phyloP scores from a whole-genome alignment of 2,888 invertebrate species.

The Drosophila macrothrix region DNA sequence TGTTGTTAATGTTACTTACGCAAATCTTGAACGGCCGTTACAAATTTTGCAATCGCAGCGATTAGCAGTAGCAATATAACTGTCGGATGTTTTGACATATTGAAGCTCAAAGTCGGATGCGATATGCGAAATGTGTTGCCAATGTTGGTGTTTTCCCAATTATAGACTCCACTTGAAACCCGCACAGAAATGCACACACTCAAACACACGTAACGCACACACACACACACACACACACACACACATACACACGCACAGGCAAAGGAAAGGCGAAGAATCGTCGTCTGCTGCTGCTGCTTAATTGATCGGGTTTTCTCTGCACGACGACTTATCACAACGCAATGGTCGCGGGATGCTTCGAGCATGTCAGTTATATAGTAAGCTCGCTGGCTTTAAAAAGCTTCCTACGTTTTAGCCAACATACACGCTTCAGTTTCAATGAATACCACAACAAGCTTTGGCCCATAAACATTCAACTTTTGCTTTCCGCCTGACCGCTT shows the following conservation, averaged over 20 bases:
- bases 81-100: constrained; percentile 58
- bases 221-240: constrained; percentile 7
- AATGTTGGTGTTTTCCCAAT: constrained; percentile 26
- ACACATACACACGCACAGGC: constrained; percentile 13
- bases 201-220: constrained; percentile 12
- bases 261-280: constrained; percentile 1
- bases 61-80: constrained; percentile 63
- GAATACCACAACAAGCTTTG: constrained; percentile 58
- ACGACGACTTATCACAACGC: constrained; percentile 64
- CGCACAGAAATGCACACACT: constrained; percentile 5
- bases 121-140: constrained; percentile 34
- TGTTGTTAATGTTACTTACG: constrained; percentile 75
- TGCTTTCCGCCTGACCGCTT: constrained; percentile 66
- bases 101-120: constrained; percentile 36
- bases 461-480: constrained; percentile 64
- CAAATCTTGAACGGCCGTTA: constrained; percentile 78
- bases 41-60: constrained; percentile 60
- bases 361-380: constrained; percentile 61
- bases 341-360: constrained; percentile 67
- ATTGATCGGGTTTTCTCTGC: constrained; percentile 48
- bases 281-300: constrained; percentile 2
- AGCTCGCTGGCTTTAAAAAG: constrained; percentile 55
- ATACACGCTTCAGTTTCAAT: constrained; percentile 11
- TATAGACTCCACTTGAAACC: constrained; percentile 12
- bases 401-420: constrained; percentile 29